Base-by-base conservation (phyloP, 2,797 vertebrate species). In the Halcyon chelicuti region DNA sequence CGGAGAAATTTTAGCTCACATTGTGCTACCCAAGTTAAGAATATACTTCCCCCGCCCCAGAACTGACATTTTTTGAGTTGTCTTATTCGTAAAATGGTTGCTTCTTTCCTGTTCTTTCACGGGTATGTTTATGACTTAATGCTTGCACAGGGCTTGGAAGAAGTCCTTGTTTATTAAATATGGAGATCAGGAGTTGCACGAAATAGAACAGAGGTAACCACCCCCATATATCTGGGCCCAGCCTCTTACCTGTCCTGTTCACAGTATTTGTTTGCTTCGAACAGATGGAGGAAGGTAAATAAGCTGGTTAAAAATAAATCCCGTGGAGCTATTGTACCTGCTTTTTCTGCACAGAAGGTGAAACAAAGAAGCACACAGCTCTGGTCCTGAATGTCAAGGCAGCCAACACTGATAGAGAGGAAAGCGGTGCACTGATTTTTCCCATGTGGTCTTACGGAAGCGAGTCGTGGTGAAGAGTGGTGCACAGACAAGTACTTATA, bases 261-360 rank as follows among this genome's bases (percentile, higher is more conserved):
- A 29, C 46, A 67, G 10, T 31, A 66, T 81, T 80, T 93, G 60
- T 55, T 94, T 94, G 51, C 85, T 63, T 94, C 66, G 55, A 93
- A 86, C 79, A 96, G 89, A 88, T 63, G 85, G 60, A 93, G n/a
- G 31, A 86, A 70, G 19, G 71, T 51, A 90, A 94, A 88, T 57
- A 88, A 90, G 18, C 60, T 51, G 31, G 42, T 88, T 90, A 85
- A 92, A 92, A 72, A 94, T 60, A 92, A 94, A 94, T 70, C 81
- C 26, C 2, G 4, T 44, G 22, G 73, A 94, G 76, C 31, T 78
- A 40, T 51, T 88, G 12, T 60, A 61, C 14, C 37, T 68, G 35
- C 29, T 86, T 72, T 81, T 78, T 65, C 81, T 83, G 61, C 40
- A 37, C 47, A 66, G 76, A 83, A 75, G 22, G 21, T 40, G 73